phyloP scores from a whole-genome alignment of 2,113 vertebrate species.

The Scophthalmus maximus region DNA sequence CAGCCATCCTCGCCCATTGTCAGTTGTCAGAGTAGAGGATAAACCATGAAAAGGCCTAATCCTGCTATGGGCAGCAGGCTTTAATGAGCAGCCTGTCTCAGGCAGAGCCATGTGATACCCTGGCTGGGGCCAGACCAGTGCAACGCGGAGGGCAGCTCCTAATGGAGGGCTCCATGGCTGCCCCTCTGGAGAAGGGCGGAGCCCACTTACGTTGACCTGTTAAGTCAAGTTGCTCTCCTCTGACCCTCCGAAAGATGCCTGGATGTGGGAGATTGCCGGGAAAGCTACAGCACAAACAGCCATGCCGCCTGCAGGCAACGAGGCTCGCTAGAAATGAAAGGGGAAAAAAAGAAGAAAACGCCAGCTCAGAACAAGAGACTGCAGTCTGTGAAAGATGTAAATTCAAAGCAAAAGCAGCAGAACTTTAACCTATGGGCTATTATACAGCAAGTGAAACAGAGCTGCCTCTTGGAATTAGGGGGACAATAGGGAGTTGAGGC shows the following conservation, averaged over 20 bases:
- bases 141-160: constrained; percentile 77
- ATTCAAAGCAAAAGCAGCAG: constrained; percentile 81
- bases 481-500: constrained; percentile 75
- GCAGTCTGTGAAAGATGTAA: constrained; percentile 77
- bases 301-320: constrained; percentile 67
- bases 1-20: constrained; percentile 72
- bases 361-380: constrained; percentile 58
- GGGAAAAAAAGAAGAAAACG: constrained; percentile 60
- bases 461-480: constrained; percentile 81
- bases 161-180: constrained; percentile 80
- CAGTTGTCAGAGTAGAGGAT: constrained; percentile 79
- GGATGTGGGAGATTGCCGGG: constrained; percentile 71
- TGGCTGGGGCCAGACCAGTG: constrained; percentile 70
- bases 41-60: constrained; percentile 81
- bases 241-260: constrained; percentile 79
- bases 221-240: constrained; percentile 84
- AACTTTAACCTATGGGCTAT: constrained; percentile 81
- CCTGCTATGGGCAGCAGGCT: constrained; percentile 75
- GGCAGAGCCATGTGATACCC: constrained; percentile 76
- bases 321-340: constrained; percentile 56
- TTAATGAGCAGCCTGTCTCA: constrained; percentile 82
- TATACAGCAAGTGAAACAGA: constrained; percentile 76
- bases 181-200: constrained; percentile 79
- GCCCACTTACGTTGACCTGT: constrained; percentile 81
- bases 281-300: constrained; percentile 66